Evolutionary conservation across 2,888 invertebrate species (phyloP), one percentile per base, ranked within the genome.

Genomic region (Cylindroiulus punctatus): DNA sequence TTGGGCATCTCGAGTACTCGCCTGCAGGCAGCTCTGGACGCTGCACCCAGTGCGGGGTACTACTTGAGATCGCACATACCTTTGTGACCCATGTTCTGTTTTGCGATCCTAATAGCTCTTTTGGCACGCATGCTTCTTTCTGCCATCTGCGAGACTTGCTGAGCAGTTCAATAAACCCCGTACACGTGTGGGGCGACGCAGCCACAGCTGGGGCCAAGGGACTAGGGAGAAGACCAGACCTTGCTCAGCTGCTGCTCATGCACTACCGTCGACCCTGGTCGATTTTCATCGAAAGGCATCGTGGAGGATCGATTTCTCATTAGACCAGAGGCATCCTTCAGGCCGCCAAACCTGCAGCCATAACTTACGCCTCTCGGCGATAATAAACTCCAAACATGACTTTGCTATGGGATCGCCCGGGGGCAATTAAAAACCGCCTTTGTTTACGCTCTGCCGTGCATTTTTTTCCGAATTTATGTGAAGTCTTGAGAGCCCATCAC

Each of bases 171-270:
- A 65, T 65, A 65, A 26, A 65, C 65, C 26, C 65, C 22, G 7
- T n/a, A 26, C 65, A 65, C 65, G 26, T 65, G 65, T 40, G 22
- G 65, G 7, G 26, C 26, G 65, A 65, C 65, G 26, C 26, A n/a
- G n/a, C n/a, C 65, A 26, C 65, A 65, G 65, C 65, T 65, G 65
- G 65, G 65, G 65, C 65, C 65, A n/a, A n/a, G n/a, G n/a, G n/a
- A n/a, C n/a, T n/a, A n/a, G n/a, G n/a, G n/a, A n/a, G 65, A 65
- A 8, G 26, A 57, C 5, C 14, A 5, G n/a, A 22, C 57, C 57
- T 57, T n/a, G n/a, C n/a, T n/a, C n/a, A n/a, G 57, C 26, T 65
- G 26, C 26, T 65, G 26, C 65, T n/a, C 26, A 65, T 26, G 65
- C 65, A 22, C n/a, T 26, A 65, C 65, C 65, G 12, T 22, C n/a